These are phyloP conservation scores for Teinopalpus imperialis DNA, from an alignment of 2,888 invertebrate species.

Conservation along the genomic window DNA sequence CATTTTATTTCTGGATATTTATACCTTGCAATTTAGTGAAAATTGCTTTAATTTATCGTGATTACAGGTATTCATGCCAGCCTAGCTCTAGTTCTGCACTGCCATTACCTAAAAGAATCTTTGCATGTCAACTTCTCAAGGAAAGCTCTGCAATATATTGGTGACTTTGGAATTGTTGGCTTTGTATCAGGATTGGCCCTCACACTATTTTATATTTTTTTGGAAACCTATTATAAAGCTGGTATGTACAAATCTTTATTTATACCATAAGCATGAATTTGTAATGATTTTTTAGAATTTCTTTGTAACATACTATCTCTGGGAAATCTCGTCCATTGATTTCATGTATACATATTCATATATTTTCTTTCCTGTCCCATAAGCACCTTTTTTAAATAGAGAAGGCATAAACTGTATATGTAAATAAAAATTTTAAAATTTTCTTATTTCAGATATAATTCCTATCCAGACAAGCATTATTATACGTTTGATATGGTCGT, in stretches of 20 bases:
- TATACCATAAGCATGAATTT: no score
- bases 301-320: no score
- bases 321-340: no score
- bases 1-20: no score
- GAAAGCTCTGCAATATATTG: constrained; percentile 68
- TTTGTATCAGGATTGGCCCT: constrained; percentile 68
- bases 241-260: constrained; percentile 59
- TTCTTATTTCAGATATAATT: constrained; percentile 58
- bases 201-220: constrained; percentile 69
- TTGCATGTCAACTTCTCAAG: constrained; percentile 76
- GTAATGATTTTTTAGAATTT: no score
- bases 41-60: no score
- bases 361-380: no score
- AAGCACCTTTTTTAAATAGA: no score
- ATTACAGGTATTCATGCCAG: constrained; percentile 62
- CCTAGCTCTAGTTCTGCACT: constrained; percentile 63
- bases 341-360: no score
- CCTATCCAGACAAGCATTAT: constrained; percentile 70
- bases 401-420: no score
- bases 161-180: constrained; percentile 72
- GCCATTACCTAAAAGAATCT: constrained; percentile 64
- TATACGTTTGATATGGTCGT: constrained; percentile 75
- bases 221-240: constrained; percentile 64
- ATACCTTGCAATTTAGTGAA: no score
- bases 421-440: not conserved